These are phyloP conservation scores for Meloidogyne chitwoodi DNA, from an alignment of 1,140 invertebrate genomes.

Conservation along the genomic window DNA sequence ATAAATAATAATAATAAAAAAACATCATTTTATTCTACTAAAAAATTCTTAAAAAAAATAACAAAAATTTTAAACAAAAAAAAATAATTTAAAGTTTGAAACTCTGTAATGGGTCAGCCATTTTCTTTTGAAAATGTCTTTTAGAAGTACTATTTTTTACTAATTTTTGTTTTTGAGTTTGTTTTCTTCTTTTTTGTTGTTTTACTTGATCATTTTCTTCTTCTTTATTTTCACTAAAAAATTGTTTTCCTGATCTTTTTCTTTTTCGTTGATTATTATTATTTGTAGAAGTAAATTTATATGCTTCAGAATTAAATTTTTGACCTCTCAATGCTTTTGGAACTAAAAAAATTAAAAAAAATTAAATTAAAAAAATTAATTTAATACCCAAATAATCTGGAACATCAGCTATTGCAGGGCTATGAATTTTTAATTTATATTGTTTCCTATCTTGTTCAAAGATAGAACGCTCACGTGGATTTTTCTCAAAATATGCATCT, in stretches of 20 bases:
- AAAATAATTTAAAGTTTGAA: constrained; percentile 20
- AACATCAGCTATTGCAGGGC: constrained; percentile 78
- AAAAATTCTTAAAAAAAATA: not conserved
- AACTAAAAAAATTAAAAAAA: constrained; percentile 34
- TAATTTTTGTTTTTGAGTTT: not conserved
- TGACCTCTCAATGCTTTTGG: constrained; percentile 51
- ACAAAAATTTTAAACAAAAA: not conserved
- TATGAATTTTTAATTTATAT: constrained; percentile 77
- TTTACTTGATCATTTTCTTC: not conserved
- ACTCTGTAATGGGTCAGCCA: constrained; percentile 12
- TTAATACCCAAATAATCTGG: constrained; percentile 77
- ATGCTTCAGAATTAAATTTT: constrained; percentile 34
- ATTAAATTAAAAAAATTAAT: constrained; percentile 3
- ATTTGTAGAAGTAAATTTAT: constrained; percentile 3
- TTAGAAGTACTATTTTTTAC: not conserved
- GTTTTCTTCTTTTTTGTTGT: constrained; percentile 2
- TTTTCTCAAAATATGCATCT: constrained; percentile 90
- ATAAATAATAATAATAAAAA: too few species aligned
- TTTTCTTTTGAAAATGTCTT: constrained; percentile 3
- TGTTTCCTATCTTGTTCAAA: constrained; percentile 83
- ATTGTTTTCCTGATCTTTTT: not conserved
- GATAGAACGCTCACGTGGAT: constrained; percentile 81
- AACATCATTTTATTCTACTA: too few species aligned
- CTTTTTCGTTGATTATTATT: constrained; percentile 11
- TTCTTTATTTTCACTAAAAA: not conserved